phyloP scores from a whole-genome alignment of 2,113 vertebrate species.

The Cebus imitator region DNA sequence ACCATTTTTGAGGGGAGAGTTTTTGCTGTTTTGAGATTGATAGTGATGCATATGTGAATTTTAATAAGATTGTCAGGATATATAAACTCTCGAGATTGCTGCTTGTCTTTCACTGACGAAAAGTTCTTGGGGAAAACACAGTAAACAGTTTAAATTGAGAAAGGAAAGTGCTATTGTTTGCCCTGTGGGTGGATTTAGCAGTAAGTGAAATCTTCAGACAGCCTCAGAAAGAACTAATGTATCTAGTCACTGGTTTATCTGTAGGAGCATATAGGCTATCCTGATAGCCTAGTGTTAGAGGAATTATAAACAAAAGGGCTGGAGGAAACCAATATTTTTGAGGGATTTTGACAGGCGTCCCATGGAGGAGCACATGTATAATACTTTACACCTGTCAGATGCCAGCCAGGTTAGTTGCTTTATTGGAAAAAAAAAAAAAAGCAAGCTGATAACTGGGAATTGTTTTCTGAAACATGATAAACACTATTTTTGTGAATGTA shows the following conservation, averaged over 20 bases:
- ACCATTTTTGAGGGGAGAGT: background rate
- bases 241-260: conserved; percentile 55
- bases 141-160: conserved; percentile 45
- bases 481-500: conserved; percentile 18
- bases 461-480: conserved; percentile 40
- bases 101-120: conserved; percentile 18
- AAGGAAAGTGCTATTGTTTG: conserved; percentile 25
- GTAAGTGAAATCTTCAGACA: conserved; percentile 40
- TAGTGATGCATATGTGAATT: background rate
- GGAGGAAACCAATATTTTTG: conserved; percentile 62
- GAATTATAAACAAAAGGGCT: conserved; percentile 66
- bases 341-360: conserved; percentile 54
- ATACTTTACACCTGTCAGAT: conserved; percentile 57
- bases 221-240: conserved; percentile 44
- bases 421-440: conserved; percentile 34
- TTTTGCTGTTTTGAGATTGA: background rate
- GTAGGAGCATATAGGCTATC: conserved; percentile 45
- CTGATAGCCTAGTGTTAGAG: conserved; percentile 51
- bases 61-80: background rate
- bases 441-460: conserved; percentile 42
- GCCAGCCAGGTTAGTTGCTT: conserved; percentile 41
- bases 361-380: conserved; percentile 7
- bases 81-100: background rate
- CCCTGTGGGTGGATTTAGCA: conserved; percentile 56
- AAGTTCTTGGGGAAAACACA: conserved; percentile 17